These are phyloP conservation scores for Tapera naevia DNA, from an alignment of 2,797 vertebrate genomes.

Conservation along the genomic window DNA sequence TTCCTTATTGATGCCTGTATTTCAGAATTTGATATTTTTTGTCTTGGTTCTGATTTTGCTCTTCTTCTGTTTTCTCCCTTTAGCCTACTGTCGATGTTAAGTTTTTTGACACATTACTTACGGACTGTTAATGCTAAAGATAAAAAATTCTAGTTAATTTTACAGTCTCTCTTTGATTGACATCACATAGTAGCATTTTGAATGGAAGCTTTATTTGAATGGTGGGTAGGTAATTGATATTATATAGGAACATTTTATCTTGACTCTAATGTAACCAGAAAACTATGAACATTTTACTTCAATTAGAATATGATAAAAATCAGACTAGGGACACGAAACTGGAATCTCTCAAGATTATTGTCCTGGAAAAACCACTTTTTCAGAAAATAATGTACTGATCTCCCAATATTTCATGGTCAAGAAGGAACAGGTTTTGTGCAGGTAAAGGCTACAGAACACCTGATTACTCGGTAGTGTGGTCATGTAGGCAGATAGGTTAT, in stretches of 20 bases:
- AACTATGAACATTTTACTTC: constrained; percentile 29
- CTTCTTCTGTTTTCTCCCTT: not conserved
- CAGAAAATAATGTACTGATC: constrained; percentile 53
- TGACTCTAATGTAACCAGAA: constrained; percentile 58
- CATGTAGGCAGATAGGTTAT: constrained; percentile 1
- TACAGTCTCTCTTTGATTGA: not conserved
- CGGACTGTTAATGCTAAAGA: not conserved
- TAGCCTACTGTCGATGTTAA: not conserved
- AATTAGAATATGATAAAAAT: constrained; percentile 71
- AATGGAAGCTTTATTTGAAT: constrained; percentile 60
- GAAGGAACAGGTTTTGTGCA: constrained; percentile 54
- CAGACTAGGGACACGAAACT: constrained; percentile 61
- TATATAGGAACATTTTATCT: constrained; percentile 48
- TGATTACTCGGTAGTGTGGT: constrained; percentile 29
- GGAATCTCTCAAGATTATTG: constrained; percentile 55
- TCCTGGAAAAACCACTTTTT: constrained; percentile 67
- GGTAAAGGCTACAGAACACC: constrained; percentile 7
- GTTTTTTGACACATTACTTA: constrained; percentile 23
- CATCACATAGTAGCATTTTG: constrained; percentile 56
- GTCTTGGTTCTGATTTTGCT: not conserved
- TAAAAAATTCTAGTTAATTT: not conserved
- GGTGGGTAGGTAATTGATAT: constrained; percentile 47
- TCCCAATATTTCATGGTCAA: constrained; percentile 54
- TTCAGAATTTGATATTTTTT: not conserved
- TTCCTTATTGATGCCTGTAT: constrained; percentile 2